Percentiles rank a stretch among this genome's conserved stretches.
Conservation (phyloP, 2,888 invertebrate genomes). For the Cephus rjabovi region DNA sequence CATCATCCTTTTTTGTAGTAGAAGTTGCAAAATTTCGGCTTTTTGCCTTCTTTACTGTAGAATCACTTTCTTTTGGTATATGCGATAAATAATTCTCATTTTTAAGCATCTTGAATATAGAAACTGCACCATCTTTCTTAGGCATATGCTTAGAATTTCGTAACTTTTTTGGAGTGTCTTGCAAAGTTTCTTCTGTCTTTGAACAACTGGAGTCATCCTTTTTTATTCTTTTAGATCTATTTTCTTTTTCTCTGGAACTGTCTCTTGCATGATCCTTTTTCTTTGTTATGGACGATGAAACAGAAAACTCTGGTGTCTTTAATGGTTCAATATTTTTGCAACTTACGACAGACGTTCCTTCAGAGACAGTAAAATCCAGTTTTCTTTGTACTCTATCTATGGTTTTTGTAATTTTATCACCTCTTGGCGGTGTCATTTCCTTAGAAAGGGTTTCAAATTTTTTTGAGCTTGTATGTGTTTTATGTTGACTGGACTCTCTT, state of each 20-base stretch:
- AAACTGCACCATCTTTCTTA: conserved; percentile 49
- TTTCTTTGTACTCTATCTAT: conserved; percentile 55
- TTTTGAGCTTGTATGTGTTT: conserved; percentile 26
- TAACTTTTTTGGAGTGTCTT: conserved; percentile 42
- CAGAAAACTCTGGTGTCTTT: conserved; percentile 55
- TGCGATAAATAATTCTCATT: conserved; percentile 42
- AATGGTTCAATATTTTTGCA: conserved; percentile 57
- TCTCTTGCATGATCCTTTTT: conserved; percentile 58
- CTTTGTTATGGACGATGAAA: conserved; percentile 49
- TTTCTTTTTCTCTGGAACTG: conserved; percentile 59
- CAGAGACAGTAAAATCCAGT: conserved; percentile 57
- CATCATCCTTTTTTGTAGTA: conserved; percentile 53
- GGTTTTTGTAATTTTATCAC: conserved; percentile 46
- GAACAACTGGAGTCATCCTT: conserved; percentile 48
- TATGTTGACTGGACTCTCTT: conserved; percentile 36
- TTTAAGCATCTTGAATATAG: conserved; percentile 42
- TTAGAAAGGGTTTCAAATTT: conserved; percentile 42
- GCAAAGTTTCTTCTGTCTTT: conserved; percentile 39
- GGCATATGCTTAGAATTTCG: conserved; percentile 52
- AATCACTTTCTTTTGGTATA: conserved; percentile 45
- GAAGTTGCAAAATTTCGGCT: conserved; percentile 49
- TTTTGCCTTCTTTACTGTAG: conserved; percentile 44
- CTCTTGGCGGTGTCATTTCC: conserved; percentile 33
- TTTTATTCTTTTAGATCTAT: conserved; percentile 56
- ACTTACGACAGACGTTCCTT: conserved; percentile 50